These are phyloP conservation scores for Andrena trimmerana DNA, from an alignment of 2,888 invertebrate species.

Conservation along the genomic window DNA sequence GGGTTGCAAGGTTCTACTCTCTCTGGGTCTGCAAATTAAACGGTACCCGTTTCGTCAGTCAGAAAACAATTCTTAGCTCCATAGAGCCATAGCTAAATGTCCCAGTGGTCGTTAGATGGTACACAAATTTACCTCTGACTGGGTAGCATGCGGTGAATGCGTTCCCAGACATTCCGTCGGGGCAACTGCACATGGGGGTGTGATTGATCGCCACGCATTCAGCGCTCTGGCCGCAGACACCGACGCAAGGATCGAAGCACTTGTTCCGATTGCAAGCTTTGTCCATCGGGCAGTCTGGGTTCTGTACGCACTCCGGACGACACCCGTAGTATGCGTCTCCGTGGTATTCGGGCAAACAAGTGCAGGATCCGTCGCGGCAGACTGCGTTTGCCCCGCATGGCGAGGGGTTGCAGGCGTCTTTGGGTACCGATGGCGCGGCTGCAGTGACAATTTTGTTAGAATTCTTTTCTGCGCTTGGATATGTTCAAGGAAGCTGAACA, in stretches of 20 bases:
- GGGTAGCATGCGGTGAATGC: constrained; percentile 89
- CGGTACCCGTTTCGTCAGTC: neutral
- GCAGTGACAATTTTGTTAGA: constrained; percentile 40
- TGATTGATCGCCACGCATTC: constrained; percentile 92
- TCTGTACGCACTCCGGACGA: constrained; percentile 92
- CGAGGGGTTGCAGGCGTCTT: constrained; percentile 88
- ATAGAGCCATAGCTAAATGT: no score
- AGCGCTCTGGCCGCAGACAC: constrained; percentile 91
- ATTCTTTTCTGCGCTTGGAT: neutral
- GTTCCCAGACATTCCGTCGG: constrained; percentile 88
- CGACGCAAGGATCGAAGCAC: constrained; percentile 93
- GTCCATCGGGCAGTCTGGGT: constrained; percentile 91
- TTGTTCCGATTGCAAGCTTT: constrained; percentile 92
- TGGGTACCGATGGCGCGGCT: constrained; percentile 59
- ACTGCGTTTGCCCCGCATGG: constrained; percentile 92
- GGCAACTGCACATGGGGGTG: constrained; percentile 87
- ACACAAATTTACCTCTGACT: constrained; percentile 86
- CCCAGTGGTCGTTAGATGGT: no score
- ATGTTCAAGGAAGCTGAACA: neutral
- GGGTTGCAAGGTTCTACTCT: constrained; percentile 83
- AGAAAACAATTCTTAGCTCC: neutral
- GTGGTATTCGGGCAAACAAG: constrained; percentile 81
- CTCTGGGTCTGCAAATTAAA: constrained; percentile 68
- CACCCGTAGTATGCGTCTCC: constrained; percentile 87
- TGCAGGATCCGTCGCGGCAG: constrained; percentile 85